Base-by-base conservation (phyloP, 2,888 invertebrate genomes). In the Baronia brevicornis region DNA sequence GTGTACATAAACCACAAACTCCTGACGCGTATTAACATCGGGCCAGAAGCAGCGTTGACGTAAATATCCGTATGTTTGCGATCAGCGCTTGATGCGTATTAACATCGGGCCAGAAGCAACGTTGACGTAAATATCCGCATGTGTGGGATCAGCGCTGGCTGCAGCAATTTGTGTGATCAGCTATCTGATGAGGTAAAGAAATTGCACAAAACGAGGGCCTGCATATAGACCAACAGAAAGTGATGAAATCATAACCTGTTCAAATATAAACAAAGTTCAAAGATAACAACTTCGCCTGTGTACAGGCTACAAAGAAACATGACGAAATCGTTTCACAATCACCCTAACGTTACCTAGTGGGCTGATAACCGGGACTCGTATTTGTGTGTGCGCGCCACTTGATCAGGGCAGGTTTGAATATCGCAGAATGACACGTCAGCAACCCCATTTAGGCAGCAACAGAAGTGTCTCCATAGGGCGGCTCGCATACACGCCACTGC, bases 321-420 rank as follows among this genome's bases (percentile, higher is more conserved):
- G 52, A 49, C 51, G 56, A 60, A 67, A 66, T 62, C 53, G 57
- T 67, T 51, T 53, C 66, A 64, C 60, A 64, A 60, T 59, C 46
- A 52, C 78, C 78, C 74, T 73, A 58, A 69, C 49, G 58, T 82
- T 82, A 80, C 80, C 82, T 80, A 82, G 41, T 72, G 78, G 80
- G 79, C 79, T 79, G 79, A 79, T 66, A 72, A 79, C 77, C 66
- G 72, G 72, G 69, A 71, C 55, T 52, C 62, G 54, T 57, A 54
- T 55, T 63, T 51, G 54, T 51, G 59, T 51, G 58, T 61, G 57
- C 53, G 54, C 61, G 61, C 51, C 46, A 60, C 49, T 44, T 54
- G 52, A 54, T 53, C 57, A 60, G 45, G 41, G 44, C 43, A 45
- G 48, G 55, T 47, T 44, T 46, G 60, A 53, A 48, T 57, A 60